phyloP scores from a whole-genome alignment of 64 coral and sea anemone species.

The Platygyra sinensis region DNA sequence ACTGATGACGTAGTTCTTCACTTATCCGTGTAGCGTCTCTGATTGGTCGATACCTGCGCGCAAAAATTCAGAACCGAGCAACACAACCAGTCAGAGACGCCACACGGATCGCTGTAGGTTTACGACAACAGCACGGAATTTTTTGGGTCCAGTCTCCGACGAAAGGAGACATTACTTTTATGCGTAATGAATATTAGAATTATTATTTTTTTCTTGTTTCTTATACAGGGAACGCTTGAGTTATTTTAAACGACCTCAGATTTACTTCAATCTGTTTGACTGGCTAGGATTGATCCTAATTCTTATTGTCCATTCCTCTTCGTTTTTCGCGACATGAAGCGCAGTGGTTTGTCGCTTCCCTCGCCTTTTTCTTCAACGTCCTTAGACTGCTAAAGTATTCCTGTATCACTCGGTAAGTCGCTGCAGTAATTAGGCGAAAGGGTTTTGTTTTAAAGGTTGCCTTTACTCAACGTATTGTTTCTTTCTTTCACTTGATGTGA shows the following conservation, averaged over 20 bases:
- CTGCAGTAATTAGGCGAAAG: background rate
- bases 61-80: too few species aligned
- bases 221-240: slow-evolving; percentile 54
- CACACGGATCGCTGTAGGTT: too few species aligned
- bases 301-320: slow-evolving; percentile 66
- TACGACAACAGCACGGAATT: background rate
- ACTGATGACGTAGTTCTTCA: too few species aligned
- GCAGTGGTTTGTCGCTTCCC: slow-evolving; percentile 68
- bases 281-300: slow-evolving; percentile 62
- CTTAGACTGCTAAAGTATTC: slow-evolving; percentile 78
- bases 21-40: too few species aligned
- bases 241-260: slow-evolving; percentile 41
- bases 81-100: too few species aligned
- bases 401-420: slow-evolving; percentile 61
- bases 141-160: background rate
- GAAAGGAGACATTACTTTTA: too few species aligned
- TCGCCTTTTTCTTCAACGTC: slow-evolving; percentile 81
- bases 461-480: too few species aligned
- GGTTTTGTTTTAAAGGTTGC: background rate
- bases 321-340: slow-evolving; percentile 54
- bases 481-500: too few species aligned
- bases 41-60: too few species aligned
- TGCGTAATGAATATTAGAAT: background rate
- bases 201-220: background rate
- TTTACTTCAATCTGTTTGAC: slow-evolving; percentile 78